phyloP scores from a whole-genome alignment of 2,113 vertebrate species.

The Stictonetta naevosa region DNA sequence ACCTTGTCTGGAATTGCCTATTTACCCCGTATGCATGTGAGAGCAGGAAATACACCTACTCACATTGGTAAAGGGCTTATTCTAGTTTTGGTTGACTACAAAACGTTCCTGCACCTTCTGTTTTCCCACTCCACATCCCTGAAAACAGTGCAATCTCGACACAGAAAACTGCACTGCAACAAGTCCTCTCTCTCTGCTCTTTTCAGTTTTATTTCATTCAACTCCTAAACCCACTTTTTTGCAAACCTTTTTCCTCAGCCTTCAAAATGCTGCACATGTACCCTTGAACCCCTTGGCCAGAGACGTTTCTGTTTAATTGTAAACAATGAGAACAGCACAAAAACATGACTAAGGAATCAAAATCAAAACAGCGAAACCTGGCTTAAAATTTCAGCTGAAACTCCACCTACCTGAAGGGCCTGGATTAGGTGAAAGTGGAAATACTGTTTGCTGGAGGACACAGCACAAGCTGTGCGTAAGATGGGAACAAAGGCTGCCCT shows the following conservation, averaged over 20 bases:
- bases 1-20: not conserved
- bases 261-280: constrained; percentile 10
- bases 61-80: not conserved
- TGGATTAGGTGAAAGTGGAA: constrained; percentile 28
- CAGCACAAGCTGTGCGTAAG: not conserved
- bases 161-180: not conserved
- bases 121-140: not conserved
- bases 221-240: not conserved
- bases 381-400: constrained; percentile 9
- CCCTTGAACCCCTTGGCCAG: not conserved
- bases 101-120: not conserved
- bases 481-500: not conserved
- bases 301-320: not conserved
- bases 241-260: not conserved
- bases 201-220: not conserved
- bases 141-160: not conserved
- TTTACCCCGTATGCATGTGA: not conserved
- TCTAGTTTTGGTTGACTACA: not conserved
- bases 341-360: constrained; percentile 38
- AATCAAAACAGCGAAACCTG: constrained; percentile 42
- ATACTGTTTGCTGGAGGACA: not conserved
- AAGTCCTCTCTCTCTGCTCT: not conserved
- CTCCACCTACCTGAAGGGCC: not conserved
- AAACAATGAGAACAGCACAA: constrained; percentile 25
- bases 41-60: not conserved